Evolutionary conservation across 2,888 invertebrate species (phyloP).

Genomic region (Thymelicus sylvestris): DNA sequence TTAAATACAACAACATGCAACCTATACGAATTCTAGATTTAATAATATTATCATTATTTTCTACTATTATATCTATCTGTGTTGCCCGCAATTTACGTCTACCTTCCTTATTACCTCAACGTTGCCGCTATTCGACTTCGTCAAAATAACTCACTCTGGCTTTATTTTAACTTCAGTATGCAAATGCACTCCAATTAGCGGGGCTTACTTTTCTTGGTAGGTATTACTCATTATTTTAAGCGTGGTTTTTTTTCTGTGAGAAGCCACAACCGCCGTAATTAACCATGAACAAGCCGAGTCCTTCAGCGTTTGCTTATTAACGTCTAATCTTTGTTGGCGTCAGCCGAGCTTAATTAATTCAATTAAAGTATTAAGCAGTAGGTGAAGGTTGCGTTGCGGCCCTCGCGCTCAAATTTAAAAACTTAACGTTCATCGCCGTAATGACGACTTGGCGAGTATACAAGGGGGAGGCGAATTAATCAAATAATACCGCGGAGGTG

Average conservation of each 20-base stretch:
- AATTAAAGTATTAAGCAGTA: conserved; percentile 80
- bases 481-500: conserved; percentile 83
- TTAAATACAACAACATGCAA: not conserved
- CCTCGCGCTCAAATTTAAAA: conserved; percentile 81
- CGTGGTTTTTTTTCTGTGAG: conserved; percentile 69
- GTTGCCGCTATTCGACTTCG: conserved; percentile 64
- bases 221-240: conserved; percentile 79
- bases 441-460: conserved; percentile 80
- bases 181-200: conserved; percentile 82
- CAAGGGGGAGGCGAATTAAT: conserved; percentile 85
- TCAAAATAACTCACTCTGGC: conserved; percentile 74
- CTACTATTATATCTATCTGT: conserved; percentile 34
- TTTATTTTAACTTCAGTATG: conserved; percentile 77
- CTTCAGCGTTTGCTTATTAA: conserved; percentile 79
- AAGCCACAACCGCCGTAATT: conserved; percentile 69
- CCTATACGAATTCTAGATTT: conserved; percentile 18
- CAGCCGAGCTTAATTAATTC: conserved; percentile 79
- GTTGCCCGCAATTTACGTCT: conserved; percentile 33
- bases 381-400: conserved; percentile 83
- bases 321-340: conserved; percentile 77
- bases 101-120: conserved; percentile 50
- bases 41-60: no score
- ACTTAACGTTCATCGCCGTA: conserved; percentile 81
- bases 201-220: conserved; percentile 72
- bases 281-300: conserved; percentile 74